Conservation (phyloP, 2,113 vertebrate species). For the Todiramphus saurophagus region DNA sequence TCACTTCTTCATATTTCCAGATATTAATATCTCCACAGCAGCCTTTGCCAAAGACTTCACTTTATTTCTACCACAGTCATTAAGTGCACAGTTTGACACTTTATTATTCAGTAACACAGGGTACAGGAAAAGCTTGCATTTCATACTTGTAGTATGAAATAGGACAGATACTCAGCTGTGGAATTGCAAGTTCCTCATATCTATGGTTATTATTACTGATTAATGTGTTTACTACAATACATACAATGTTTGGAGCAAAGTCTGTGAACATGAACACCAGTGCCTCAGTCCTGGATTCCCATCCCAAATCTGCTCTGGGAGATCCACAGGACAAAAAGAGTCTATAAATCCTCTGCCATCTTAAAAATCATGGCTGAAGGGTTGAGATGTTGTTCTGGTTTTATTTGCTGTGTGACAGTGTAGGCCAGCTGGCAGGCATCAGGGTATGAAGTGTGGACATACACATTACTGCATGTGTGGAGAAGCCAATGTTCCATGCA, state of each 20-base stretch:
- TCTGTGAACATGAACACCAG: neutral
- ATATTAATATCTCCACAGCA: neutral
- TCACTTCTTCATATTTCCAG: neutral
- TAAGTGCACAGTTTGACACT: neutral
- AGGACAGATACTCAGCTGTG: neutral
- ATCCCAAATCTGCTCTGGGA: neutral
- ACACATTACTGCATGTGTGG: accelerated
- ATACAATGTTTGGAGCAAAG: neutral
- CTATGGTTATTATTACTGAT: neutral
- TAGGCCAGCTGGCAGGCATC: neutral
- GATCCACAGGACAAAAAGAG: neutral
- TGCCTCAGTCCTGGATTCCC: neutral
- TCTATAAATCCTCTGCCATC: neutral
- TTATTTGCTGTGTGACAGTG: neutral
- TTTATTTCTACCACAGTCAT: neutral
- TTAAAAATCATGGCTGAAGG: neutral
- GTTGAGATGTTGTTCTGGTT: neutral
- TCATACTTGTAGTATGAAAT: neutral
- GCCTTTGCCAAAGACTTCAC: neutral
- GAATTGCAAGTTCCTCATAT: neutral
- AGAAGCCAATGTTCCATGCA: neutral
- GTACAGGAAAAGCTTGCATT: neutral
- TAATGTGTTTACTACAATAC: neutral
- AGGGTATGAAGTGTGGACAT: neutral
- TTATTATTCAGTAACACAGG: neutral